Evolutionary conservation across 64 coral and sea anemone species (phyloP).

Genomic region (Montipora capricornis): DNA sequence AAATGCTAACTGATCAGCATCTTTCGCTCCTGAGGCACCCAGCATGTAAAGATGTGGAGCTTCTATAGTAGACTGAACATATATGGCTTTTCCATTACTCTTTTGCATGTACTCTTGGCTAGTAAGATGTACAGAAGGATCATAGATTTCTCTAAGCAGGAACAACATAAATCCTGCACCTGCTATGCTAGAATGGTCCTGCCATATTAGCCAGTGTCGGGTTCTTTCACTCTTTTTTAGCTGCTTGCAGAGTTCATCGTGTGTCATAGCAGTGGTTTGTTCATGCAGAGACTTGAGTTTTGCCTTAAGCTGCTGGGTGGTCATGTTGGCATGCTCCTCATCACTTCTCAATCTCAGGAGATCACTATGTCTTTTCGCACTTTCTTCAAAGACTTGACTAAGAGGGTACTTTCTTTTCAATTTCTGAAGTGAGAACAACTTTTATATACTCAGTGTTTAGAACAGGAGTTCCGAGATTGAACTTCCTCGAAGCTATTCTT

Average conservation of each 20-base stretch:
- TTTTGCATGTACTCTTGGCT: constrained; percentile 1
- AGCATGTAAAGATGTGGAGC: constrained; percentile 7
- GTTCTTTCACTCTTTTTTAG: constrained; percentile 33
- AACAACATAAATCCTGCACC: constrained; percentile 33
- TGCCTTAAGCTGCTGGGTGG: neutral
- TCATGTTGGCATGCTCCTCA: neutral
- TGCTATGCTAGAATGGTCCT: constrained; percentile 32
- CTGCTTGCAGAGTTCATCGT: neutral
- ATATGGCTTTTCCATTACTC: neutral
- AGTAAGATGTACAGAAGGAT: constrained; percentile 27
- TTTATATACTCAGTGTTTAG: too few relatives aligned
- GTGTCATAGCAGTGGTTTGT: neutral
- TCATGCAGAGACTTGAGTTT: neutral
- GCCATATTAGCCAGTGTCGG: constrained; percentile 12
- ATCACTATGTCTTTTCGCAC: neutral
- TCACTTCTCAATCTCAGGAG: neutral
- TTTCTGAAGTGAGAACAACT: too few relatives aligned
- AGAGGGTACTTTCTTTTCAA: too few relatives aligned
- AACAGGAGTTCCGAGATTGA: too few relatives aligned
- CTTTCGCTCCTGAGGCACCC: neutral
- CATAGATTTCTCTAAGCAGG: constrained; percentile 4
- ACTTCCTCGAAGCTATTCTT: neutral
- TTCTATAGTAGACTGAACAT: constrained; percentile 34
- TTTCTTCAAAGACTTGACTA: neutral
- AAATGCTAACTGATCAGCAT: constrained; percentile 27